Conservation (phyloP, 2,113 vertebrate genomes). For the Pomatorhinus ruficollis region DNA sequence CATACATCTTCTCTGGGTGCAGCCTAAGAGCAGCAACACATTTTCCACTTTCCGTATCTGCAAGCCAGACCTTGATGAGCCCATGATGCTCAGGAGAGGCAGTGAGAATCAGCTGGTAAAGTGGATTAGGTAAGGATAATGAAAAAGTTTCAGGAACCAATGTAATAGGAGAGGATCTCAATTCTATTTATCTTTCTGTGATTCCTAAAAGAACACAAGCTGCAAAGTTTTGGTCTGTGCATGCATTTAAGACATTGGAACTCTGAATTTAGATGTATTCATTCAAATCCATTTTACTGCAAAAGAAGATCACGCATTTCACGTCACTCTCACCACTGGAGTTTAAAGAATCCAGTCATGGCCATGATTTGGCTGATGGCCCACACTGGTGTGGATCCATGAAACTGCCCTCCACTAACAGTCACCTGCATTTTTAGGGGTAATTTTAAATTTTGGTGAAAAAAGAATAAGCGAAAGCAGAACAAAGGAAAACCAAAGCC, state of each 20-base stretch:
- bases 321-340: not conserved
- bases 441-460: not conserved
- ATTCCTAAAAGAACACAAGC: not conserved
- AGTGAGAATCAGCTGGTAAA: not conserved
- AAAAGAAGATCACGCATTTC: not conserved
- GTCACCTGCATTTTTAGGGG: not conserved
- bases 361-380: not conserved
- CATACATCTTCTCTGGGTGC: not conserved
- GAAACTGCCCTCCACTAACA: not conserved
- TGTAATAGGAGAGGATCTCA: not conserved
- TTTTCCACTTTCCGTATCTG: not conserved
- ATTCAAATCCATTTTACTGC: not conserved
- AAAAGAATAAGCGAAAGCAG: not conserved
- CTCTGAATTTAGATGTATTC: not conserved
- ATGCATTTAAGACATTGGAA: not conserved
- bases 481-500: not conserved
- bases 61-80: not conserved
- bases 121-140: not conserved
- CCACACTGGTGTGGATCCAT: not conserved
- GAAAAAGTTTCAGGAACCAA: not conserved
- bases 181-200: not conserved
- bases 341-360: not conserved
- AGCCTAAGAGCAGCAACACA: not conserved
- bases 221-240: not conserved
- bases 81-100: not conserved